Evolutionary conservation across 2,113 vertebrate genomes (phyloP).

Genomic region (Kryptolebias marmoratus): DNA sequence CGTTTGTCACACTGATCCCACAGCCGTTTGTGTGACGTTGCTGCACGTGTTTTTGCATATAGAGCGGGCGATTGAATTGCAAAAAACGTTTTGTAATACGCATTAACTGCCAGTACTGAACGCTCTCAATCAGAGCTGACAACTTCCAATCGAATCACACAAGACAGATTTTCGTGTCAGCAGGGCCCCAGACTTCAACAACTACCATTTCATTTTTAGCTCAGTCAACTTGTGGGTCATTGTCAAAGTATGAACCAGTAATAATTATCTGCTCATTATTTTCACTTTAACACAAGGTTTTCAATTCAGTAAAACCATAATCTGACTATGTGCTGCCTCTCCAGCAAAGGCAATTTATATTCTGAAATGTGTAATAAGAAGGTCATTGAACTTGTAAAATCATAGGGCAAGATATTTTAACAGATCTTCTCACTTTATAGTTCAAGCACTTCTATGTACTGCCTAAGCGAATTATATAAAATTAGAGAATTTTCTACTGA

Average conservation of each 20-base stretch:
- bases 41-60: no score
- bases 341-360: slow-evolving; percentile 15
- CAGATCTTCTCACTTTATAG: slow-evolving; percentile 8
- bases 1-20: no score
- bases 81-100: no score
- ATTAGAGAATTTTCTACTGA: background rate
- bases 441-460: background rate
- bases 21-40: no score
- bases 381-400: slow-evolving; percentile 45
- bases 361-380: slow-evolving; percentile 45
- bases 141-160: no score
- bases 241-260: slow-evolving; percentile 48
- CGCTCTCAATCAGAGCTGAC: no score
- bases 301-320: slow-evolving; percentile 40
- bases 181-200: slow-evolving; percentile 15
- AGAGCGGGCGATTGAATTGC: no score
- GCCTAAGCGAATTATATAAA: background rate
- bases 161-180: no score
- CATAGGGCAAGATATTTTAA: slow-evolving; percentile 14
- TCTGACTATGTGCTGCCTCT: slow-evolving; percentile 38
- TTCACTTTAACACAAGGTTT: slow-evolving; percentile 41
- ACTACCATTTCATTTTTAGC: slow-evolving; percentile 23
- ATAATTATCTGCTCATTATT: slow-evolving; percentile 68
- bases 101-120: no score
- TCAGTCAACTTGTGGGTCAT: slow-evolving; percentile 35